Evolutionary conservation across 2,113 vertebrate species (phyloP), one percentile per base, ranked within the genome.

Genomic region (Telmatochromis sp.): DNA sequence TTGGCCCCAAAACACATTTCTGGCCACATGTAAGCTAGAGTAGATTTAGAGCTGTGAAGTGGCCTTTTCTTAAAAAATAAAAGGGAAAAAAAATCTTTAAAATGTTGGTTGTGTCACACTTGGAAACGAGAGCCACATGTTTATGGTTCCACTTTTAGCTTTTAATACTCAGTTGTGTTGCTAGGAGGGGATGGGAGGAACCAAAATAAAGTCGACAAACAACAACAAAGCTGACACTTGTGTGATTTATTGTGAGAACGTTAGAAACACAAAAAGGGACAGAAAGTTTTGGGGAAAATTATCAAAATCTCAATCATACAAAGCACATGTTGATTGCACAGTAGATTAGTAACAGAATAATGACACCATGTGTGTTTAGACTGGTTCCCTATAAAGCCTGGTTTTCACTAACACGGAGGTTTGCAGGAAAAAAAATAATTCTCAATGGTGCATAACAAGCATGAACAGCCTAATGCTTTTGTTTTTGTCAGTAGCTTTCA

Each of bases 141-240:
- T 96, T 95, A 95, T 90, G 89, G 87, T 83, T 94, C 93, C 86
- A 75, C 90, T 93, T 96, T 94, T 96, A 93, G 93, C 90, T 89
- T 96, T 95, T 94, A 96, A 95, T 94, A 91, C 93, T 94, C 63
- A 91, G 90, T 92, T 95, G 60, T 94, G 94, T 94, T 95, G 91
- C 91, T 87, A 93, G 90, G 92, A 90, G 92, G 89, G 92, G 88
- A 73, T 87, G 89, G 89, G 90, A 28, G 81, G 86, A 87, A 92
- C 86, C 88, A 50, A 92, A 90, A 91, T 89, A 88, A 87, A 93
- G 90, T 86, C 17, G 87, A 87, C 87, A 93, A 95, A 93, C 89
- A 95, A 87, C 88, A 94, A 93, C 85, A 91, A 89, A 89, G 89
- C 89, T 65, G 83, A 88, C 81, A 50, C 93, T 88, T 60, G 17